Evolutionary conservation across 2,888 invertebrate species (phyloP), one percentile per base, ranked within the genome.

Genomic region (Mimumesa dahlbomi): DNA sequence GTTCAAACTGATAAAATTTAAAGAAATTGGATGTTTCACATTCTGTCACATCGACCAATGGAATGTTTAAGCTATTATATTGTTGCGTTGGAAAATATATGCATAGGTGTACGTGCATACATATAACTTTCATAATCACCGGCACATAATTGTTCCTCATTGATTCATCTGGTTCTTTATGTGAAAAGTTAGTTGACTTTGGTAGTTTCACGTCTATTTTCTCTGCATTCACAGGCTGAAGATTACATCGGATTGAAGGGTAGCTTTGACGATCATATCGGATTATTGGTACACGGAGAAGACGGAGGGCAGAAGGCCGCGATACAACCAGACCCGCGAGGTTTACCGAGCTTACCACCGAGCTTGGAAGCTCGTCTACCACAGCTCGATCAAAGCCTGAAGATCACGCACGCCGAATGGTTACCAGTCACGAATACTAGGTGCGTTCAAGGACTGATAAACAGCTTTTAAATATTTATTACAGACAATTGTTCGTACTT

Each of bases 331-430:
- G 85, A 86, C 81, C 88, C 88, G 21, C 83, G 87, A 48, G 84
- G 85, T 53, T 77, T 88, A 66, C 82, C 88, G 34, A 89, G 85
- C 61, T 84, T 89, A 73, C 88, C 89, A 29, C 85, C 85, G 21
- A 87, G 84, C 75, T 73, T 88, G 18, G 89, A 89, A 71, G 83
- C 87, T 64, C 85, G 83, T 61, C 86, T 93, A 74, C 93, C 93
- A 22, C 91, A 91, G 77, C 92, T 93, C 79, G 93, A 93, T 76
- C 92, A 92, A 79, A 94, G 93, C 88, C 91, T 93, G 45, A 91
- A 92, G 78, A 93, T 95, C 69, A 93, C 92, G 58, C 94, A 95
- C 85, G 96, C 95, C 34, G 92, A 93, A 69, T 96, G 96, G 96
- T 94, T 96, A 87, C 93, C 92, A 42, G 94, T 95, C 42, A 93